These are phyloP conservation scores for Teleogryllus oceanicus DNA, from an alignment of 2,888 invertebrate genomes.

Conservation along the genomic window DNA sequence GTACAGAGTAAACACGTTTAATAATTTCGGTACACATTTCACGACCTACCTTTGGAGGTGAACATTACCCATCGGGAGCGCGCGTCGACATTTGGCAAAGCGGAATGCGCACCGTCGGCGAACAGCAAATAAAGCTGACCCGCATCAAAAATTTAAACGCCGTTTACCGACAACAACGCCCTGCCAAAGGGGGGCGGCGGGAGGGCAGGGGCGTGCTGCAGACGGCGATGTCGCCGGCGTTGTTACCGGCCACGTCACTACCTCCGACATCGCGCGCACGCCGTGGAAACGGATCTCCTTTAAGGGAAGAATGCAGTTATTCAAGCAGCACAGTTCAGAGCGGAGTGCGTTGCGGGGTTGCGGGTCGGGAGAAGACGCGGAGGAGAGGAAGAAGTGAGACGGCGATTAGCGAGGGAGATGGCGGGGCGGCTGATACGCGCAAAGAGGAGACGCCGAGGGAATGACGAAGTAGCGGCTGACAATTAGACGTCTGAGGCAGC, in stretches of 20 bases:
- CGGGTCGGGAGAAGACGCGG: neutral
- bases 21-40: neutral
- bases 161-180: neutral
- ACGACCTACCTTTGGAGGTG: too few relatives aligned
- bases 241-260: too few relatives aligned
- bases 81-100: too few relatives aligned
- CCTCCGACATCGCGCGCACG: neutral
- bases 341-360: neutral
- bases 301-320: neutral
- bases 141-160: neutral
- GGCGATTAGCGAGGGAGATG: too few relatives aligned
- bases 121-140: neutral
- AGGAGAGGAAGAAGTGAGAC: neutral
- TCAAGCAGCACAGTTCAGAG: neutral
- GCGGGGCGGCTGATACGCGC: too few relatives aligned
- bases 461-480: too few relatives aligned
- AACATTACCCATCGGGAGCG: too few relatives aligned
- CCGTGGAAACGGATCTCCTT: neutral
- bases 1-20: neutral
- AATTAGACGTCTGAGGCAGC: too few relatives aligned
- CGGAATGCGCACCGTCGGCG: neutral
- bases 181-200: neutral
- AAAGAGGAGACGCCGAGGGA: too few relatives aligned
- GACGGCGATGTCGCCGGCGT: too few relatives aligned
- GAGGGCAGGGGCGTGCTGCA: neutral